phyloP scores from a whole-genome alignment of 2,888 invertebrate genomes.

The Macropis europaea region DNA sequence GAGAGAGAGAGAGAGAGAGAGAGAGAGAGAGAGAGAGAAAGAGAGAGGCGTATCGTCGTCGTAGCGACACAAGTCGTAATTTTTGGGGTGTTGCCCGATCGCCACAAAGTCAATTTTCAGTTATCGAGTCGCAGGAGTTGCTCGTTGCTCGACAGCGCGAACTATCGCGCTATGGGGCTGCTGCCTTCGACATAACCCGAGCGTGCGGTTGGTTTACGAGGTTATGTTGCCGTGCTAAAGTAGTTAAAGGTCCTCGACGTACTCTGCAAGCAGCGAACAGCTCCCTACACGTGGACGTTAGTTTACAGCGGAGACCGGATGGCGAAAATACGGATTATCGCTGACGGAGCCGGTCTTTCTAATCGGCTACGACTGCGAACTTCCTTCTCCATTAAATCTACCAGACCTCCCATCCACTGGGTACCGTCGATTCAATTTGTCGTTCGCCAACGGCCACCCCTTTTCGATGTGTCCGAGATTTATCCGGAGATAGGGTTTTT shows the following conservation, averaged over 20 bases:
- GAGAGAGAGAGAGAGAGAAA: neutral
- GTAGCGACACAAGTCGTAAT: slow-evolving; percentile 31
- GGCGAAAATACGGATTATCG: slow-evolving; percentile 27
- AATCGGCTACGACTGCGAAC: slow-evolving; percentile 8
- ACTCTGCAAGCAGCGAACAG: neutral
- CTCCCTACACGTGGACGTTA: slow-evolving; percentile 5
- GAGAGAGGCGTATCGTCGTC: neutral
- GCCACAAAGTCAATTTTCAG: slow-evolving; percentile 55
- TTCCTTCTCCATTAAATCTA: neutral
- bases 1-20: too few relatives aligned
- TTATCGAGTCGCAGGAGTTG: slow-evolving; percentile 49
- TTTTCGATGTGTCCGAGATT: too few relatives aligned
- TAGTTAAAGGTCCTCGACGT: slow-evolving; percentile 45
- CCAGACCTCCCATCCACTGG: too few relatives aligned
- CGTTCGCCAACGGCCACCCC: too few relatives aligned
- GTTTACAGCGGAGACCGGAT: slow-evolving; percentile 6
- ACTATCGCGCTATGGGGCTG: slow-evolving; percentile 45
- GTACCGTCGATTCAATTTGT: too few relatives aligned
- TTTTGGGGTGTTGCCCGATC: slow-evolving; percentile 32
- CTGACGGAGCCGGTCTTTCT: slow-evolving; percentile 6
- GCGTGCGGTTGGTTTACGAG: slow-evolving; percentile 58
- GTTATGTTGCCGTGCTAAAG: slow-evolving; percentile 53
- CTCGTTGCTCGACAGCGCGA: slow-evolving; percentile 20
- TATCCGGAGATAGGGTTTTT: too few relatives aligned
- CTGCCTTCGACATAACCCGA: slow-evolving; percentile 42